phyloP scores from a whole-genome alignment of 2,113 vertebrate species.

The Cranoglanis bouderius region DNA sequence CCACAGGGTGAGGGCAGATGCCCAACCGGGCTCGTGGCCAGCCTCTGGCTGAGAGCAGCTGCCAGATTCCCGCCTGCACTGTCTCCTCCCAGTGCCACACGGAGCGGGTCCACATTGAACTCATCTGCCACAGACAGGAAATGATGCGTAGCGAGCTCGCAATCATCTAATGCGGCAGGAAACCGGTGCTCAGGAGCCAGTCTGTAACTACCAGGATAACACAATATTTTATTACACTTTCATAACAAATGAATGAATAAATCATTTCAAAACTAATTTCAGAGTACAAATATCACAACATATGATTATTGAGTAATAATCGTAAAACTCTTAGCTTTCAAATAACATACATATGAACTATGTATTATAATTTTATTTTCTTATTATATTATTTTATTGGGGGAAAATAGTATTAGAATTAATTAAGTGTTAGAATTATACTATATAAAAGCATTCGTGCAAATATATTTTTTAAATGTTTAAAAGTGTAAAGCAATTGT shows the following conservation, averaged over 20 bases:
- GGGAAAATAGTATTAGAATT: no score
- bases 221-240: neutral
- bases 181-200: slow-evolving; percentile 77
- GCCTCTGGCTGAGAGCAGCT: slow-evolving; percentile 72
- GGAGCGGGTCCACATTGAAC: slow-evolving; percentile 75
- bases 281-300: neutral
- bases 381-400: neutral
- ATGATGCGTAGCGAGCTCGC: slow-evolving; percentile 72
- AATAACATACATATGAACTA: neutral
- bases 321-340: neutral
- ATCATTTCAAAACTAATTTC: neutral
- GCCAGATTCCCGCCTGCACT: slow-evolving; percentile 78
- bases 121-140: slow-evolving; percentile 73
- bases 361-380: neutral
- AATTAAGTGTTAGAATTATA: no score
- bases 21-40: slow-evolving; percentile 61
- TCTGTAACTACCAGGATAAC: slow-evolving; percentile 73
- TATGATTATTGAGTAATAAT: neutral
- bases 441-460: no score
- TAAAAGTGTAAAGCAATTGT: no score
- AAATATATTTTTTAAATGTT: no score
- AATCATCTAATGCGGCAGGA: slow-evolving; percentile 72
- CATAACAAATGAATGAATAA: neutral
- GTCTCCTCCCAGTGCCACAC: slow-evolving; percentile 78
- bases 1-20: slow-evolving; percentile 76